These are phyloP conservation scores for Epizoanthus illoricatus DNA, from an alignment of 92 coral and sea anemone species.

Conservation along the genomic window DNA sequence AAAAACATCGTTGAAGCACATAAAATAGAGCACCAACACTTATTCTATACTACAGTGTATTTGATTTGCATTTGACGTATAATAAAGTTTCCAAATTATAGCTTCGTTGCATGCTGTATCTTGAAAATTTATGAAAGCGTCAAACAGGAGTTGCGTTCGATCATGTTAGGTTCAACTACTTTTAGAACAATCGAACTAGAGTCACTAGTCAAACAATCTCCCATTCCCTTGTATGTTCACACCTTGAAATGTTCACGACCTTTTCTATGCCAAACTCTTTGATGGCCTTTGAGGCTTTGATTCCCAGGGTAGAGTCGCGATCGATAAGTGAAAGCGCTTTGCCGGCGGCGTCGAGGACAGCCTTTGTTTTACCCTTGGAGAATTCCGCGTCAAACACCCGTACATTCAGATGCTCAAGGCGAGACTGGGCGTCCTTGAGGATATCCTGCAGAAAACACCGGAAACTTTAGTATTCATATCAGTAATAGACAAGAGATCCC, in stretches of 20 bases:
- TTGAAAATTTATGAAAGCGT: too few species aligned
- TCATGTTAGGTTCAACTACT: too few species aligned
- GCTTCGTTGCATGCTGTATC: too few species aligned
- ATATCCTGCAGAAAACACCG: slow-evolving; percentile 56
- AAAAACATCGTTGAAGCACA: too few species aligned
- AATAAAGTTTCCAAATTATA: too few species aligned
- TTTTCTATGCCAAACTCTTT: slow-evolving; percentile 78
- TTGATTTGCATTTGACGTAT: too few species aligned
- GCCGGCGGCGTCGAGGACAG: slow-evolving; percentile 95
- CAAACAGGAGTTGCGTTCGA: too few species aligned
- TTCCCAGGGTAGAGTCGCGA: slow-evolving; percentile 84
- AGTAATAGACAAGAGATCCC: background rate
- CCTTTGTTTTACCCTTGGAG: slow-evolving; percentile 96
- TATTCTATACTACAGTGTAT: too few species aligned
- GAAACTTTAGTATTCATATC: background rate
- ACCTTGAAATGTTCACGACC: slow-evolving; percentile 70
- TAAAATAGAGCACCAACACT: too few species aligned
- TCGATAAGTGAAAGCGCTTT: slow-evolving; percentile 90
- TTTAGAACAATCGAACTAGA: too few species aligned
- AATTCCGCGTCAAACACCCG: slow-evolving; percentile 87
- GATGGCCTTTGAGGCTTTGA: slow-evolving; percentile 83
- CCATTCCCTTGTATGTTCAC: background rate
- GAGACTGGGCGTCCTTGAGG: slow-evolving; percentile 60
- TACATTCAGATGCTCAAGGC: slow-evolving; percentile 63
- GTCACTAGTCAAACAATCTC: background rate